phyloP scores from a whole-genome alignment of 2,113 vertebrate species.

The Clinocottus analis region DNA sequence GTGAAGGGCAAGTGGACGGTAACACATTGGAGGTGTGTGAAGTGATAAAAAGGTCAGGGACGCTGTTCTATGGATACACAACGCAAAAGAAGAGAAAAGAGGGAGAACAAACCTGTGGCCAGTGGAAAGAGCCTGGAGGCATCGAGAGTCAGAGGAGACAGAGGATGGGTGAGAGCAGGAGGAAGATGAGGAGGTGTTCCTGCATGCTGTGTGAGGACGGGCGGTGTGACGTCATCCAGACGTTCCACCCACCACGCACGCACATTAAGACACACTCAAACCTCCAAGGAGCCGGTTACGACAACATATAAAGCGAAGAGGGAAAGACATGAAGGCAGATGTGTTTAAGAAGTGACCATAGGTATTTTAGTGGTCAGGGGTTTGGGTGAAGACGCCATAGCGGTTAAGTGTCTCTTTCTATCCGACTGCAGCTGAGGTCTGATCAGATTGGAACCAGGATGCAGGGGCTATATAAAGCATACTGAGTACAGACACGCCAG shows the following conservation, averaged over 20 bases:
- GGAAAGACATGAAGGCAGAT: neutral
- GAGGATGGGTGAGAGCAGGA: neutral
- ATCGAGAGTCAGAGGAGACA: neutral
- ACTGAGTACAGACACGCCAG: constrained; percentile 10
- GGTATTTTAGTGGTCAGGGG: neutral
- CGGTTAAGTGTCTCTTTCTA: neutral
- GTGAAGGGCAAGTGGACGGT: neutral
- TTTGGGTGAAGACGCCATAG: neutral
- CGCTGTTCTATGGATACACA: neutral
- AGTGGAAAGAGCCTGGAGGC: neutral
- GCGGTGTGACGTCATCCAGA: constrained; percentile 2
- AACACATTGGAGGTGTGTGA: neutral
- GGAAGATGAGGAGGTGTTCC: neutral
- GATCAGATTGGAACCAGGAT: neutral
- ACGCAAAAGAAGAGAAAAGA: neutral
- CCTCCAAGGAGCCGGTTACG: neutral
- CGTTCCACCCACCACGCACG: neutral
- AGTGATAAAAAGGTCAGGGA: neutral
- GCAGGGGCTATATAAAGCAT: neutral
- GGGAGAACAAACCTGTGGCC: neutral
- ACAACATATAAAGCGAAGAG: neutral
- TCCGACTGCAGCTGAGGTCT: constrained; percentile 5
- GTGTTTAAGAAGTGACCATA: neutral
- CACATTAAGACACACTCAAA: neutral
- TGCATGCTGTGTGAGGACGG: neutral